A percentile compares a stretch with the other conserved stretches of the same genome.
These are phyloP conservation scores for Leucoraja erinaceus DNA, from an alignment of 2,113 vertebrate species.

Conservation along the genomic window DNA sequence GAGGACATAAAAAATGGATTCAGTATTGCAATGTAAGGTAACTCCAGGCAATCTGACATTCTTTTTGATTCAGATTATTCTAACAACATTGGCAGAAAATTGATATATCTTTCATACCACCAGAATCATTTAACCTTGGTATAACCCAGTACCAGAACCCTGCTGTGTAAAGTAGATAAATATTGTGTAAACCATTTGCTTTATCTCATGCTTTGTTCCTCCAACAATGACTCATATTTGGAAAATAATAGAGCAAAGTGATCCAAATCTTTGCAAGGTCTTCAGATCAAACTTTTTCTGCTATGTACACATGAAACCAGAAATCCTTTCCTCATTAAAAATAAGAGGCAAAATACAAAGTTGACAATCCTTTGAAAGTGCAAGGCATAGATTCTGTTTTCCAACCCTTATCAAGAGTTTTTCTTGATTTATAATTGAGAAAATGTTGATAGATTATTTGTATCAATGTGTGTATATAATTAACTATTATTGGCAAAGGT, in stretches of 20 bases:
- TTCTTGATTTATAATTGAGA: not conserved
- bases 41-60: not conserved
- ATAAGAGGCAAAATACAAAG: not conserved
- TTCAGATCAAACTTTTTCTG: not conserved
- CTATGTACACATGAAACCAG: not conserved
- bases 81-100: not conserved
- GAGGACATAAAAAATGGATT: not conserved
- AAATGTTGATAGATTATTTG: not conserved
- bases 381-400: not conserved
- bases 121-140: not conserved
- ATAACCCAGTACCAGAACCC: constrained; percentile 10
- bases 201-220: not conserved
- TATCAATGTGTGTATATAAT: not conserved
- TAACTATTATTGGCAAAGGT: not conserved
- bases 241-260: not conserved
- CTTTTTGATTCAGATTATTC: constrained; percentile 5
- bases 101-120: constrained; percentile 1
- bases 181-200: not conserved
- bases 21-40: not conserved
- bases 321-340: not conserved
- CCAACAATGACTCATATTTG: not conserved
- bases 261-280: not conserved
- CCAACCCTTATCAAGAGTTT: not conserved
- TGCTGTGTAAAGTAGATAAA: constrained; percentile 11
- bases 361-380: not conserved